Conservation (phyloP, 2,888 invertebrate species). For the Machimus rusticus region DNA sequence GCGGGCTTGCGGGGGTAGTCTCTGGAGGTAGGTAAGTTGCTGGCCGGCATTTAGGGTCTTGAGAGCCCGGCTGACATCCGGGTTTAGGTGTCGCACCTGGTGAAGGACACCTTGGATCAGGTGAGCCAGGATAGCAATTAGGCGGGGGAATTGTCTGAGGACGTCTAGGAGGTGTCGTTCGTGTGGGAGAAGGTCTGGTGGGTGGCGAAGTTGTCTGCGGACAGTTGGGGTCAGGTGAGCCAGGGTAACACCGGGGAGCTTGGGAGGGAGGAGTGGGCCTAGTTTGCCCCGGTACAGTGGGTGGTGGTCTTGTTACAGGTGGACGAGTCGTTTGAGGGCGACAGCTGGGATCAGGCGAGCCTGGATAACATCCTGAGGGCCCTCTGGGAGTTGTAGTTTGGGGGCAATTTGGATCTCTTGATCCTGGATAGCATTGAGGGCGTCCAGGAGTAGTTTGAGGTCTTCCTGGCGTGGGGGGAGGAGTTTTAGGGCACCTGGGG, state of each 20-base stretch:
- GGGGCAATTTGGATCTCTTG: constrained; percentile 57
- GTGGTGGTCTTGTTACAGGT: neutral
- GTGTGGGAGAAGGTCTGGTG: constrained; percentile 41
- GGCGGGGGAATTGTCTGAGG: constrained; percentile 49
- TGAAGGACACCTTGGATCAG: neutral
- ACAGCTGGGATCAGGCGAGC: constrained; percentile 56
- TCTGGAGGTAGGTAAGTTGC: constrained; percentile 48
- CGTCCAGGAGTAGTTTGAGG: neutral
- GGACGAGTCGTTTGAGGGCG: constrained; percentile 44
- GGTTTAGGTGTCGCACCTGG: constrained; percentile 46
- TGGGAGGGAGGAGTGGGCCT: neutral
- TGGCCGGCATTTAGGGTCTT: constrained; percentile 54
- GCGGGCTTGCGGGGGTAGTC: neutral
- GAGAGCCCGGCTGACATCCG: constrained; percentile 52
- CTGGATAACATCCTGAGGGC: constrained; percentile 52
- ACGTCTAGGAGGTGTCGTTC: constrained; percentile 62
- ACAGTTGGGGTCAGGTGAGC: constrained; percentile 56
- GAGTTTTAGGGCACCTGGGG: neutral
- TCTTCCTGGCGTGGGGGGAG: constrained; percentile 44
- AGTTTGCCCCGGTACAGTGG: neutral
- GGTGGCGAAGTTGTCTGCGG: constrained; percentile 50
- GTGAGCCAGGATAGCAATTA: constrained; percentile 45
- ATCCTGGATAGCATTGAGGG: constrained; percentile 55
- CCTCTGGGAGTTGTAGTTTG: constrained; percentile 49
- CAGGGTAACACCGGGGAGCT: constrained; percentile 55